Base-by-base conservation (phyloP, 2,113 vertebrate species). In the Corydoras sp. region DNA sequence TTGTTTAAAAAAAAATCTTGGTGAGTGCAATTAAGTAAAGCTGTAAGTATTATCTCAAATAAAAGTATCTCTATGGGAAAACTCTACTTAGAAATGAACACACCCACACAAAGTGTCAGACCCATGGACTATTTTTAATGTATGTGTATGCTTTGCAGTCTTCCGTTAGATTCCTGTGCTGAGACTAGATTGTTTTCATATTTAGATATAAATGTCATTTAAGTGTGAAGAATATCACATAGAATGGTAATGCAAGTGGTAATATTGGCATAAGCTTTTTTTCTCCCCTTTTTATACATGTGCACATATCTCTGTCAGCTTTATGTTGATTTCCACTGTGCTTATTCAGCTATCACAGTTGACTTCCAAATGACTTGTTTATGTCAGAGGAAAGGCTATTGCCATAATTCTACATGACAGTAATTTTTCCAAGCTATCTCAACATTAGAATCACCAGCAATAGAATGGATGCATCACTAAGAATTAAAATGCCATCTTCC, bases 11-110 rank as follows among this genome's bases (percentile, higher is more conserved):
- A 69, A 81, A 75, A 85, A 82, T 76, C 85, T 82, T 80, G 82
- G 85, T 86, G 81, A 86, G 79, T 68, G 81, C 73, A 82, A 86
- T 84, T 84, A 80, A 87, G 85, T 87, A 84, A 84, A 88, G 85
- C 83, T 90, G 89, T 89, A 84, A 83, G 78, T 89, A 91, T 89
- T 89, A 90, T 88, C 79, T 89, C 67, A 82, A 91, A 91, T 91
- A 91, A 89, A 91, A 85, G 75, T 83, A 87, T 88, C 63, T 87
- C 74, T 83, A 88, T 79, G 84, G 83, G 79, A 86, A 53, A 69
- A 79, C 65, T n/a, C 80, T 49, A 68, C 58, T 60, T 55, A 60
- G 32, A 54, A n/a, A 51, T 56, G 55, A 62, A 50, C 53, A 24
- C 56, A 67, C 58, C 58, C 14, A 59, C 29, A 53, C 35, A 59